Percentiles rank a stretch among this genome's conserved stretches.
These are phyloP conservation scores for Dicyrtomina minuta DNA, from an alignment of 2,888 invertebrate species.

Conservation along the genomic window DNA sequence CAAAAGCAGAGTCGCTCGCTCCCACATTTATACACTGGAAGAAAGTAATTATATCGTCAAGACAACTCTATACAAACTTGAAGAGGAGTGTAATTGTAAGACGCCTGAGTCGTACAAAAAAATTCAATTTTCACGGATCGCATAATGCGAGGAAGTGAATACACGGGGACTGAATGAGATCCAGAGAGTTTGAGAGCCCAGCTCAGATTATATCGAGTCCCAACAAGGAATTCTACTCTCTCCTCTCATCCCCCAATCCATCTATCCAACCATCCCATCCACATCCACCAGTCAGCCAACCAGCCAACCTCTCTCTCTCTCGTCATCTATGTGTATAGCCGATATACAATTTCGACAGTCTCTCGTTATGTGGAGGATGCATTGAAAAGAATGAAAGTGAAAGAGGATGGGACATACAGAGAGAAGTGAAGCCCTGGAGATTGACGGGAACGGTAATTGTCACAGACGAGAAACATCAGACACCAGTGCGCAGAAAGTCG, in stretches of 20 bases:
- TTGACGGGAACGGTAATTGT: constrained; percentile 27
- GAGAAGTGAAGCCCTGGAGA: not conserved
- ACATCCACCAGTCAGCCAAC: constrained; percentile 13
- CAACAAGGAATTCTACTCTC: constrained; percentile 15
- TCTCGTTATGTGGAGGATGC: too few species aligned
- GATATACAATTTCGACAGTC: too few species aligned
- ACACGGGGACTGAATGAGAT: too few species aligned
- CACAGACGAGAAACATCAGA: constrained; percentile 31
- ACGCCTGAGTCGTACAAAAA: constrained; percentile 13
- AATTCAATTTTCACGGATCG: constrained; percentile 27
- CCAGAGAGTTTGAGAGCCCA: not conserved
- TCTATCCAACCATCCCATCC: constrained; percentile 1
- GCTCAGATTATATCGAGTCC: constrained; percentile 21
- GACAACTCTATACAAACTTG: not conserved
- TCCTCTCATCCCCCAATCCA: constrained; percentile 14
- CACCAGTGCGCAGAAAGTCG: not conserved
- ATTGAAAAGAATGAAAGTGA: constrained; percentile 8
- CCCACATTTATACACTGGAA: not conserved
- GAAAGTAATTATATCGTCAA: constrained; percentile 25
- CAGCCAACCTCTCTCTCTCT: too few species aligned
- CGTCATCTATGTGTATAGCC: constrained; percentile 5
- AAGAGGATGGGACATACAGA: constrained; percentile 19
- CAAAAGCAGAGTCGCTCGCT: constrained; percentile 11
- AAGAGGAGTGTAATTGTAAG: constrained; percentile 19
- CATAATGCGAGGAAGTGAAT: not conserved